Evolutionary conservation across 2,113 vertebrate species (phyloP).

Genomic region (Menidia beryllina): DNA sequence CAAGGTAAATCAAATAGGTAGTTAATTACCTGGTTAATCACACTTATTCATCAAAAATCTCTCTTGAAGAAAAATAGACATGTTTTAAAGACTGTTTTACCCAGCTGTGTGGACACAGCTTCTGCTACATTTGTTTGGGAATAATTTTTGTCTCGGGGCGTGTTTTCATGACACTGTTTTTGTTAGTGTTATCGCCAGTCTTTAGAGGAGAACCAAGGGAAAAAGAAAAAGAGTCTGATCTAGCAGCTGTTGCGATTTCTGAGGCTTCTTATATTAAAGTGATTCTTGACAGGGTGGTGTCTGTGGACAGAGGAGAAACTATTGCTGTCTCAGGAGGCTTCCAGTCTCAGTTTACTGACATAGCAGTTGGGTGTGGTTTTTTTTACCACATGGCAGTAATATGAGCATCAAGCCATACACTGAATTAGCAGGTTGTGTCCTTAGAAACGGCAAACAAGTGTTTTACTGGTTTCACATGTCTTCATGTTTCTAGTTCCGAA

Average conservation of each 20-base stretch:
- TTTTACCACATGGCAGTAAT: slow-evolving; percentile 56
- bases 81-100: slow-evolving; percentile 1
- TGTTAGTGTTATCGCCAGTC: slow-evolving; percentile 38
- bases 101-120: slow-evolving; percentile 16
- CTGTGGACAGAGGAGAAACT: no score
- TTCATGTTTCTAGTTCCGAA: slow-evolving; percentile 19
- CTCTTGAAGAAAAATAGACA: background rate
- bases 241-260: no score
- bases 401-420: slow-evolving; percentile 65
- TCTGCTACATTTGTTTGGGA: slow-evolving; percentile 24
- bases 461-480: slow-evolving; percentile 52
- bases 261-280: no score
- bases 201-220: slow-evolving; percentile 12
- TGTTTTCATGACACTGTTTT: slow-evolving; percentile 13
- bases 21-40: background rate
- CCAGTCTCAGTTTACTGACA: slow-evolving; percentile 8
- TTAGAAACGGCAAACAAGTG: slow-evolving; percentile 78
- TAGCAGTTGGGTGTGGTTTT: slow-evolving; percentile 25
- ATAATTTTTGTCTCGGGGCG: slow-evolving; percentile 24
- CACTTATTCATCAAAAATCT: background rate
- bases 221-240: background rate
- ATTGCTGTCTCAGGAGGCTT: no score
- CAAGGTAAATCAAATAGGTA: background rate
- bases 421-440: slow-evolving; percentile 52
- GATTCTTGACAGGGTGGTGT: no score